Conservation (phyloP, 2,888 invertebrate genomes). For the Ommatoiulus sabulosus region DNA sequence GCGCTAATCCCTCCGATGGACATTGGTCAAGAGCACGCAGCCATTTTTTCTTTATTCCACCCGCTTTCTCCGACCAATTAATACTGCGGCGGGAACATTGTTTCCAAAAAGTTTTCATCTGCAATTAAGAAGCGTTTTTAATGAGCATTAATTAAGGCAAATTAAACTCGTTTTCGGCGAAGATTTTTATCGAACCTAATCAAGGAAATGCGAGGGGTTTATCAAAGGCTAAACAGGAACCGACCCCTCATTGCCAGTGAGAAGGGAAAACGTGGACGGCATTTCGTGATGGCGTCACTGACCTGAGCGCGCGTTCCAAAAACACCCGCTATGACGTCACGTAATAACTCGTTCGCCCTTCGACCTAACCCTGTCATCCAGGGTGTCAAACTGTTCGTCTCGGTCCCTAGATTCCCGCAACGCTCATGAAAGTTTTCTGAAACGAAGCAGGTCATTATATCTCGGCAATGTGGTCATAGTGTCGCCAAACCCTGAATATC, state of each 20-base stretch:
- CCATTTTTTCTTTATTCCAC: neutral
- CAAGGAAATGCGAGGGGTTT: neutral
- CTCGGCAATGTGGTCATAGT: too few relatives aligned
- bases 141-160: slow-evolving; percentile 27
- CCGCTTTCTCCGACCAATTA: neutral
- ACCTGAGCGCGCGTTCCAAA: neutral
- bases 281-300: neutral
- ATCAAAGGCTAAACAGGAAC: too few relatives aligned
- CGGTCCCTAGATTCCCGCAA: neutral
- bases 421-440: neutral
- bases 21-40: neutral
- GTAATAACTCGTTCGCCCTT: neutral
- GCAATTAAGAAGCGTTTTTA: slow-evolving; percentile 15
- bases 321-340: neutral
- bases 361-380: neutral
- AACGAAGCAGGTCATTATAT: too few relatives aligned
- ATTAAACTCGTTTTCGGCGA: neutral
- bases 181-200: slow-evolving; percentile 25
- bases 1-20: neutral
- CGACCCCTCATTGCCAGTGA: neutral
- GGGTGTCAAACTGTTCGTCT: neutral
- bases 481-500: too few relatives aligned
- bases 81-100: neutral
- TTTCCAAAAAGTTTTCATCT: neutral
- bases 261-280: neutral